Percentiles rank a stretch among this genome's conserved stretches.
Conservation (phyloP, 2,888 invertebrate genomes). For the Galerucella calmariensis region DNA sequence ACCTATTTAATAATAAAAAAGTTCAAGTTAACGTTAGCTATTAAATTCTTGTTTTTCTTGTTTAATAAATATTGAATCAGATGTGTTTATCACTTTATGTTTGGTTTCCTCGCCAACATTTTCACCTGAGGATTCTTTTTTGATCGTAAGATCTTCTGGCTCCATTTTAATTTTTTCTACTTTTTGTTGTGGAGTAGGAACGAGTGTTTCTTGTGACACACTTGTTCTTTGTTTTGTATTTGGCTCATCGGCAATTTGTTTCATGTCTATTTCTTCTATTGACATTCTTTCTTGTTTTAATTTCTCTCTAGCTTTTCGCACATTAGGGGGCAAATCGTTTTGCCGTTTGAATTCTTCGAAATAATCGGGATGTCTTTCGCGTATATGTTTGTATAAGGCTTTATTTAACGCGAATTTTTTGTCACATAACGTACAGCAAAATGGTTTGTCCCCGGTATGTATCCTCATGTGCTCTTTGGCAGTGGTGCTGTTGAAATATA, state of each 20-base stretch:
- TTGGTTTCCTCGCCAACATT: not conserved
- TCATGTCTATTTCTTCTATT: constrained; percentile 27
- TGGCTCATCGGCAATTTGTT: not conserved
- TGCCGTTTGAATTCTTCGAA: constrained; percentile 53
- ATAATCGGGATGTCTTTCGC: constrained; percentile 56
- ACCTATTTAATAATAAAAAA: constrained; percentile 7
- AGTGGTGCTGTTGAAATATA: constrained; percentile 53
- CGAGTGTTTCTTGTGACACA: not conserved
- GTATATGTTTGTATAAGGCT: constrained; percentile 57
- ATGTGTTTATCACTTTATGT: not conserved
- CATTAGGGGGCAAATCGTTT: constrained; percentile 48
- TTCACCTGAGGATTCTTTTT: not conserved
- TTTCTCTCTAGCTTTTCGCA: constrained; percentile 48
- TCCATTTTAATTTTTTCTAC: constrained; percentile 6
- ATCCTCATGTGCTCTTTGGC: constrained; percentile 58
- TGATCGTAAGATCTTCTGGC: constrained; percentile 8
- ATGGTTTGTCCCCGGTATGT: constrained; percentile 60
- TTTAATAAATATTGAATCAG: constrained; percentile 16
- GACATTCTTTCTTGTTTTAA: constrained; percentile 35
- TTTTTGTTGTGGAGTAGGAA: not conserved
- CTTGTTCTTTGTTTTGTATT: not conserved
- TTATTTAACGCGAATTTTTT: constrained; percentile 57
- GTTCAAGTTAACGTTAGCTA: constrained; percentile 20
- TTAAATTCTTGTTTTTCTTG: constrained; percentile 26
- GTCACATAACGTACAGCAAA: constrained; percentile 55